Evolutionary conservation across 1,140 invertebrate genomes (phyloP).

Genomic region (Nasonia giraulti): DNA sequence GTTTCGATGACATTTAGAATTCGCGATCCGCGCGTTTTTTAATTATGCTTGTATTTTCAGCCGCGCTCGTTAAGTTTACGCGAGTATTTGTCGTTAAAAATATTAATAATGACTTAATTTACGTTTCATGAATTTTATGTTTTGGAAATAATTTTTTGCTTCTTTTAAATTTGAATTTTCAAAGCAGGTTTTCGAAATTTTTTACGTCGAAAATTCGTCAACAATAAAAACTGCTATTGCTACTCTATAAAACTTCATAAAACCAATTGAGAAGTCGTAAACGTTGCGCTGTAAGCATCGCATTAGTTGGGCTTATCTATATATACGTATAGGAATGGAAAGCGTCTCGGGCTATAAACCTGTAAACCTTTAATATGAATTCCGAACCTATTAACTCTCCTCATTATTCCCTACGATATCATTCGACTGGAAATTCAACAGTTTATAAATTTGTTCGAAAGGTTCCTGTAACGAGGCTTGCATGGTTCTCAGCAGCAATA

Average conservation of each 20-base stretch:
- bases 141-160: not conserved
- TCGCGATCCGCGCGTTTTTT: not conserved
- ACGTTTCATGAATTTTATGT: not conserved
- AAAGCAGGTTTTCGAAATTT: not conserved
- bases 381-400: not conserved
- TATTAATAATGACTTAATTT: not conserved
- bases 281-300: not conserved
- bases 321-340: not conserved
- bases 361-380: not conserved
- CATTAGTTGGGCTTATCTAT: not conserved
- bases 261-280: constrained; percentile 13
- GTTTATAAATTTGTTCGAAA: constrained; percentile 49
- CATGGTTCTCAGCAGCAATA: constrained; percentile 71
- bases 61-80: not conserved
- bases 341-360: too few species aligned
- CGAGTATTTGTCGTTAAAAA: not conserved
- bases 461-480: constrained; percentile 70
- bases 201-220: not conserved
- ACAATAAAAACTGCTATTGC: too few species aligned
- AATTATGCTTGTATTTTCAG: constrained; percentile 4
- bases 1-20: constrained; percentile 40
- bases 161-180: not conserved
- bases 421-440: not conserved
- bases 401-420: not conserved
- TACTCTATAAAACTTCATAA: constrained; percentile 3